Evolutionary conservation across 2,113 vertebrate species (phyloP), one percentile per base, ranked within the genome.

Genomic region (Cinclus cinclus): DNA sequence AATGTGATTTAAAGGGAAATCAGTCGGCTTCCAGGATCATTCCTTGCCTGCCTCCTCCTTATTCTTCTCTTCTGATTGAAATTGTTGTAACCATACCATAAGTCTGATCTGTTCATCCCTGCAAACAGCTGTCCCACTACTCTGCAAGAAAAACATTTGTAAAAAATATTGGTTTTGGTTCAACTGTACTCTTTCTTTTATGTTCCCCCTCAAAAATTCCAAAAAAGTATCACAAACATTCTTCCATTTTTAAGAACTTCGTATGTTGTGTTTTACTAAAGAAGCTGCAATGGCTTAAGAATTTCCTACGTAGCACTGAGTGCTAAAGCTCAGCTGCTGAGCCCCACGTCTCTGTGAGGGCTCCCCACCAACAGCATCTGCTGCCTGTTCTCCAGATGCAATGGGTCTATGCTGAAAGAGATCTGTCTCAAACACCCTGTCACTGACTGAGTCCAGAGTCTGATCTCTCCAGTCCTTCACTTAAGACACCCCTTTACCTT

Each of bases 1-100:
- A 91, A 75, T 1, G 35, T 90, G 92, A 97, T 95, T 97, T 97
- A 96, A 97, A 96, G 94, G 73, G 89, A 96, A 97, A 97, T 96
- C 87, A 76, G 68, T 91, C 79, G 23, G 92, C 67, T 89, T 84
- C 33, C 87, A 81, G 83, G 19, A 82, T 44, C 62, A 75, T 76
- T 95, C 75, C 73, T 73, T 85, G 70, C n/a, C 64, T 87, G 37
- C 69, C 46, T 92, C 68, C 86, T 65, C 80, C 87, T 58, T 77
- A 75, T 84, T 83, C 83, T 78, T 59, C 84, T 90, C 74, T 47
- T 74, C 86, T 89, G 52, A 90, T 83, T 88, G 93, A 91, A 97
- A 83, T 73, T 71, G 75, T 84, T 93, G 47, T 33, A 93, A 87
- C 39, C 0, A 4, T 35, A 91, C n/a, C 53, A 11, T 39, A 81